Evolutionary conservation across 2,797 vertebrate species (phyloP).

Genomic region (Huso huso): DNA sequence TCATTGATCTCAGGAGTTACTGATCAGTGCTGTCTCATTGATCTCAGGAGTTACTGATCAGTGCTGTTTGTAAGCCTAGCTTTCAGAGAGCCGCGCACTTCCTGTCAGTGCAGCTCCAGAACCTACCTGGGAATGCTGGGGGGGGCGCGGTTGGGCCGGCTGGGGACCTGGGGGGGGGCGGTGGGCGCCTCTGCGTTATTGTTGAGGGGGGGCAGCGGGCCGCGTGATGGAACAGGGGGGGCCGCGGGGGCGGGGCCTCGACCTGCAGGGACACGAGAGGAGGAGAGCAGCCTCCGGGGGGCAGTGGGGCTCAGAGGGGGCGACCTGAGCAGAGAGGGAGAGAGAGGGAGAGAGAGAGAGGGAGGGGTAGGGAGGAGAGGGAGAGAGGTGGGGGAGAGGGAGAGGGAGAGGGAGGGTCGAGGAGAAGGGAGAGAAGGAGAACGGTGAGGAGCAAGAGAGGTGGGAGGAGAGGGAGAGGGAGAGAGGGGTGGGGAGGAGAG

Average conservation of each 20-base stretch:
- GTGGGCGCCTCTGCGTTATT: constrained; percentile 54
- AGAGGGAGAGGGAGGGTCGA: background rate
- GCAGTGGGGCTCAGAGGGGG: constrained; percentile 68
- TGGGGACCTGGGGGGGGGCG: constrained; percentile 7
- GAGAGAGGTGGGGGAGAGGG: background rate
- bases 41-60: no score
- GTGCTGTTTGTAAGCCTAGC: no score
- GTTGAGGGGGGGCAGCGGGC: constrained; percentile 54
- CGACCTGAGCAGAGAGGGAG: constrained; percentile 52
- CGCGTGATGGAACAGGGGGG: constrained; percentile 68
- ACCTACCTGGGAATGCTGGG: constrained; percentile 35
- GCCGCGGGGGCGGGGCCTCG: constrained; percentile 54
- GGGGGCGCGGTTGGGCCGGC: constrained; percentile 38
- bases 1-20: no score
- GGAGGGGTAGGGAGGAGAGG: background rate
- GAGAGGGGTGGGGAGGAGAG: no score
- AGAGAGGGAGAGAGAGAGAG: no score
- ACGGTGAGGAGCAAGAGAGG: no score
- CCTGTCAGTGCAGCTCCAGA: no score
- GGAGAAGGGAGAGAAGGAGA: no score
- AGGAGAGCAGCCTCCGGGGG: constrained; percentile 54
- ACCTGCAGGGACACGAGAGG: constrained; percentile 43
- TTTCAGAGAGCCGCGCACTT: no score
- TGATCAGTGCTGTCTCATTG: no score
- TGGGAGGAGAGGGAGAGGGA: no score